Evolutionary conservation across 2,797 vertebrate genomes (phyloP), one percentile per base, ranked within the genome.

Genomic region (Loriculus beryllinus): DNA sequence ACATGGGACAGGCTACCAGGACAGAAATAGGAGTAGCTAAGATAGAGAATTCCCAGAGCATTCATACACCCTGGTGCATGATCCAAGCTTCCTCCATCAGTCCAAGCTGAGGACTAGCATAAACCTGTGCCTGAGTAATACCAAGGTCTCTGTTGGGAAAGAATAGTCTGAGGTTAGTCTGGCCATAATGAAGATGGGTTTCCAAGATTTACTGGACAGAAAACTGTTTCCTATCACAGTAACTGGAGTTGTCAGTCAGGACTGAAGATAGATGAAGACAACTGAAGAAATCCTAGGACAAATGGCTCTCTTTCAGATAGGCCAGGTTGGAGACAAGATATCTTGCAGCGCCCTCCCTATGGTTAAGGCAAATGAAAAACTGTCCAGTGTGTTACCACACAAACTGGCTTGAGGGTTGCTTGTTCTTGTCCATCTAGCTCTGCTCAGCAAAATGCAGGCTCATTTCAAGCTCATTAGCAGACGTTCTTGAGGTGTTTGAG

Each of bases 401-500:
- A 51, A 84, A 88, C 63, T 90, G 47, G 63, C 86, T 87, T 31
- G 18, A 88, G 59, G 35, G 28, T 17, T 91, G 49, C 51, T 76
- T 83, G 10, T 72, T 91, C 57, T 72, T 1, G 3, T 54, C 31
- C 43, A 63, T 6, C 18, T 45, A 86, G 57, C 42, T 79, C 82
- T 69, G 59, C 47, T 84, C 49, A 76, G 69, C 35, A 48, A 75
- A 88, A 67, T 26, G 29, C 67, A 86, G 39, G 54, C 39, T 69
- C 48, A 88, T 92, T 95, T 86, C 37, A 70, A 51, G 62, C 35
- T 81, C 77, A 90, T 92, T 82, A 94, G 63, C 47, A 88, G 86
- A 90, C 74, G 80, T 86, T 93, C 83, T 92, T 69, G 37, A 93
- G 83, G 49, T 90, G 76, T 86, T 91, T 93, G 89, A 78, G 80